Percentiles rank a stretch among this genome's conserved stretches.
Conservation (phyloP, 2,888 invertebrate genomes). For the Gasteruption jaculator region DNA sequence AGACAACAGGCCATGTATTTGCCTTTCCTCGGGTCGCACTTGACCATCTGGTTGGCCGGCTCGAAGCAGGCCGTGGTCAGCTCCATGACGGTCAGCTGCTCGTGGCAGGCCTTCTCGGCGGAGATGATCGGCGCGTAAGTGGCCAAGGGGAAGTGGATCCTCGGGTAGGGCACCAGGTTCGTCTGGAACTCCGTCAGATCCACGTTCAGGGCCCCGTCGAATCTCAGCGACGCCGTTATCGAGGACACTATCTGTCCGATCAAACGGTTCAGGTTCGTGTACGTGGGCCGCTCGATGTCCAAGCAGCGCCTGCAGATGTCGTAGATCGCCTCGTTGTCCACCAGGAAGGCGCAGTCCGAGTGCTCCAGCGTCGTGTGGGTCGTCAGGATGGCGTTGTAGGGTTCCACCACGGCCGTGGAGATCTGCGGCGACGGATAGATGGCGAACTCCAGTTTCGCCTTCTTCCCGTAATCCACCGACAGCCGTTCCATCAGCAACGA, state of each 20-base stretch:
- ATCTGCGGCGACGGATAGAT: constrained; percentile 71
- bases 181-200: constrained; percentile 63
- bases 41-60: constrained; percentile 43
- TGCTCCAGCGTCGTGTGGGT: constrained; percentile 80
- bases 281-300: constrained; percentile 64
- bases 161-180: constrained; percentile 60
- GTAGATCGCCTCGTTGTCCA: constrained; percentile 55
- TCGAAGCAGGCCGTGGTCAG: constrained; percentile 59
- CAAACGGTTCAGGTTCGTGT: constrained; percentile 66
- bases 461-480: constrained; percentile 65
- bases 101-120: constrained; percentile 55
- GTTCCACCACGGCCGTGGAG: constrained; percentile 77
- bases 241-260: constrained; percentile 61
- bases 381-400: constrained; percentile 89
- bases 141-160: constrained; percentile 61
- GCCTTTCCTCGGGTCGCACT: constrained; percentile 39
- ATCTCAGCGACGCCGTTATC: constrained; percentile 60
- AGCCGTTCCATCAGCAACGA: constrained; percentile 64
- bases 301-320: constrained; percentile 60
- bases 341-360: constrained; percentile 64
- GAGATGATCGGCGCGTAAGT: constrained; percentile 55
- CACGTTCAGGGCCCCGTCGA: constrained; percentile 62
- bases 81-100: constrained; percentile 55
- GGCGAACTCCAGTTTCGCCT: constrained; percentile 63
- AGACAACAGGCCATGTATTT: constrained; percentile 57